Evolutionary conservation across 2,888 invertebrate genomes (phyloP).

Genomic region (Suillia variegata): DNA sequence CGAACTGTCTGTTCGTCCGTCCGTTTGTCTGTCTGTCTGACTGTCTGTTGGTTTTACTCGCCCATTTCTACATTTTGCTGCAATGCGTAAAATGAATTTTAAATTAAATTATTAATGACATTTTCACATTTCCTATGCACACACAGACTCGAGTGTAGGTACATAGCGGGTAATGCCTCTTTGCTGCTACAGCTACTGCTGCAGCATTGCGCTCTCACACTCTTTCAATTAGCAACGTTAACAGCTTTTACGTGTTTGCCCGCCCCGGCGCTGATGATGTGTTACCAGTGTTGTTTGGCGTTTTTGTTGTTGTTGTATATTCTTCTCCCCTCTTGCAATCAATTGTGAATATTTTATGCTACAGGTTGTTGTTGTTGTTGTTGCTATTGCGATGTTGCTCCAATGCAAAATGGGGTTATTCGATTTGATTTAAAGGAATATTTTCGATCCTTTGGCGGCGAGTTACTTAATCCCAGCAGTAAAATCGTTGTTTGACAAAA

Average conservation of each 20-base stretch:
- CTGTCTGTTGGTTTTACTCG: not conserved
- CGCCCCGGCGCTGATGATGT: too few relatives aligned
- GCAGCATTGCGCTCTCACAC: conserved; percentile 5
- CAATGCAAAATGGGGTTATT: too few relatives aligned
- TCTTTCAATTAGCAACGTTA: conserved; percentile 26
- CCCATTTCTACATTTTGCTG: conserved; percentile 4
- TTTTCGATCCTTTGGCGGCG: too few relatives aligned
- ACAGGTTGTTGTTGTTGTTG: too few relatives aligned
- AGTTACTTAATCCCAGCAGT: too few relatives aligned
- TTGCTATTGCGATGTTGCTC: too few relatives aligned
- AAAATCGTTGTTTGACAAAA: too few relatives aligned
- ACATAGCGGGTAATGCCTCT: not conserved
- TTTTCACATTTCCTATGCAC: conserved; percentile 20
- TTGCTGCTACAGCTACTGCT: not conserved
- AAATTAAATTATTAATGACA: conserved; percentile 30
- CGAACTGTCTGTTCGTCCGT: conserved; percentile 6
- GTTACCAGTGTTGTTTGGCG: too few relatives aligned
- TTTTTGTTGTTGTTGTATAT: too few relatives aligned
- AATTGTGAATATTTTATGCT: too few relatives aligned
- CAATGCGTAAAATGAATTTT: conserved; percentile 28
- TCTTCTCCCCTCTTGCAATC: too few relatives aligned
- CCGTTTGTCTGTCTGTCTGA: conserved; percentile 3
- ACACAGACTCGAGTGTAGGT: not conserved
- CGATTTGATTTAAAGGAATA: too few relatives aligned
- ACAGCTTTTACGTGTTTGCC: conserved; percentile 26